Base-by-base conservation (phyloP, 2,888 invertebrate genomes). In the Pandemis heparana region DNA sequence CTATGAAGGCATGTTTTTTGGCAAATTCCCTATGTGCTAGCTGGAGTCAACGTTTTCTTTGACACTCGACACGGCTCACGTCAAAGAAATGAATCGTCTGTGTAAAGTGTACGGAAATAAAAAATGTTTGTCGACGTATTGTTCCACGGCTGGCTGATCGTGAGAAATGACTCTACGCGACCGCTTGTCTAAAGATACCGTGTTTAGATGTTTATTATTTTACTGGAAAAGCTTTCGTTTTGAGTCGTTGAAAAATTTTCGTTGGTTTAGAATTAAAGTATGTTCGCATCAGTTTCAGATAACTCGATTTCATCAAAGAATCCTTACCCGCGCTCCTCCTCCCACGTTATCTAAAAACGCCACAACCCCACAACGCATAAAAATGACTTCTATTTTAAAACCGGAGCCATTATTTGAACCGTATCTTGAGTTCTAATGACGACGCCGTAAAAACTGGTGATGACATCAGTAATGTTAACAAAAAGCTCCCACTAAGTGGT, bases 31-130 rank as follows among this genome's bases (percentile, higher is more conserved):
- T 82, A 79, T 80, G 80, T 80, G 81, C 83, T 85, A 83, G 84
- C 83, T 82, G 90, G 90, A 91, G 94, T 94, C 94, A 94, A 94
- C 88, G 94, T 82, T 86, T 92, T 81, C 91, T 82, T 85, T 87
- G 93, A 92, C 93, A 91, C 87, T 78, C 82, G 89, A 92, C 91
- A 90, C 86, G 88, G 88, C 85, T 85, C 86, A 87, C 79, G 81
- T 82, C 81, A 81, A 78, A 76, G 78, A 81, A 83, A 84, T 79
- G 82, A 83, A 83, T 83, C 81, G 80, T 83, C 82, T 85, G 79
- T 80, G 77, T 81, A 84, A 85, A 84, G 79, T 81, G 80, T 80
- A 82, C 83, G 78, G 86, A 90, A 88, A 85, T 86, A 86, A 86
- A 86, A 83, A 83, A 80, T 77, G 71, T 83, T 87, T 79, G 82